Percentiles rank a stretch among this genome's conserved stretches.
Conservation (phyloP, 1,140 invertebrate species). For the Drosophila equinoxialis region DNA sequence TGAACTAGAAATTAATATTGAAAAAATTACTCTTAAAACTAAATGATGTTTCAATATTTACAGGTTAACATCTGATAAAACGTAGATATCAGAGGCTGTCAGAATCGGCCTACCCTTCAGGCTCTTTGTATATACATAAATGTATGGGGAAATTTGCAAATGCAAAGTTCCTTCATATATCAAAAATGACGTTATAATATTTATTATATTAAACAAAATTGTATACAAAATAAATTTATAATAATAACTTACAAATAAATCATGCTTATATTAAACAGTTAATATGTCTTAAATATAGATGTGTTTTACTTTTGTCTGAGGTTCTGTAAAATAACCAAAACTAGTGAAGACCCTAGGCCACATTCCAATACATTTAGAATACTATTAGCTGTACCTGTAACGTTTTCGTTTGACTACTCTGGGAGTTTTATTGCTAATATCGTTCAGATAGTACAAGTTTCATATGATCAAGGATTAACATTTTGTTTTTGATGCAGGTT, state of each 20-base stretch:
- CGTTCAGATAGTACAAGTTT: not conserved
- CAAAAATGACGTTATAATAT: conserved; percentile 4
- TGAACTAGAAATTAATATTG: not conserved
- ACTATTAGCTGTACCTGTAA: not conserved
- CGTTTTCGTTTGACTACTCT: not conserved
- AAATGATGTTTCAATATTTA: not conserved
- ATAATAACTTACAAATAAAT: conserved; percentile 9
- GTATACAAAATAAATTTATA: conserved; percentile 7
- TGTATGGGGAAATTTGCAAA: conserved; percentile 1
- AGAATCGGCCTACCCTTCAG: conserved; percentile 6
- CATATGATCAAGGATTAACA: not conserved
- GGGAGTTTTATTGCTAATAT: not conserved
- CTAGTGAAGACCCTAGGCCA: too few species aligned
- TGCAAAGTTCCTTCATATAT: conserved; percentile 1
- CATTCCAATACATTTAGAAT: not conserved
- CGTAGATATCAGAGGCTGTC: not conserved
- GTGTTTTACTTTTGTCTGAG: not conserved
- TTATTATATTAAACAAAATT: conserved; percentile 13
- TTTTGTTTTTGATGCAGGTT: conserved; percentile 9
- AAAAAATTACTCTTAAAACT: not conserved
- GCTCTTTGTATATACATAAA: conserved; percentile 9
- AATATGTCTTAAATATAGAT: conserved; percentile 7
- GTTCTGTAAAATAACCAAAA: not conserved
- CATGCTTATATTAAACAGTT: conserved; percentile 7
- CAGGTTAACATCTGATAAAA: not conserved